A percentile compares a stretch with the other conserved stretches of the same genome.
These are phyloP conservation scores for Choreutis nemorana DNA, from an alignment of 2,888 invertebrate genomes.

Conservation along the genomic window DNA sequence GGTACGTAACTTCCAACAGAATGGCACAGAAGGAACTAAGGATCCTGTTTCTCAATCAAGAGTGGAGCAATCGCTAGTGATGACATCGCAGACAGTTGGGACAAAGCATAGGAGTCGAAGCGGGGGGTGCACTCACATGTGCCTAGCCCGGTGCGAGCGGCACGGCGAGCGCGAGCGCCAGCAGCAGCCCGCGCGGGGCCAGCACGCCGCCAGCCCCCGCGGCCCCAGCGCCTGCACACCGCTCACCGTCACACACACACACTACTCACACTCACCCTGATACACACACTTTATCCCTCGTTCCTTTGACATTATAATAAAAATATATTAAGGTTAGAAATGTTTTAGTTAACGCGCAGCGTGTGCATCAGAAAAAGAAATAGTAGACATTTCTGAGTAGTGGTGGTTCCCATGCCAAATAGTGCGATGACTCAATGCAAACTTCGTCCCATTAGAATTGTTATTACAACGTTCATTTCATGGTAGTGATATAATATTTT, in stretches of 20 bases:
- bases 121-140: constrained; percentile 44
- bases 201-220: constrained; percentile 39
- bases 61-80: neutral
- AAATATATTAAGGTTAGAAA: neutral
- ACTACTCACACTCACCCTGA: constrained; percentile 1
- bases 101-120: constrained; percentile 5
- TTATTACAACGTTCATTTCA: no score
- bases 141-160: constrained; percentile 57
- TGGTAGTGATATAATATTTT: constrained; percentile 1
- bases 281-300: neutral
- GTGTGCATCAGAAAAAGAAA: neutral
- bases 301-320: neutral
- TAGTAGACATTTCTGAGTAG: no score
- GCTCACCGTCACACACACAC: constrained; percentile 7
- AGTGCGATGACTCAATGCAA: constrained; percentile 68
- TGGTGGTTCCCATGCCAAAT: constrained; percentile 42
- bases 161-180: constrained; percentile 50
- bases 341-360: neutral
- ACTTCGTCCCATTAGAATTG: constrained; percentile 53
- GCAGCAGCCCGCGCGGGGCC: constrained; percentile 43
- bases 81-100: neutral
- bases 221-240: constrained; percentile 14
- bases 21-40: no score
- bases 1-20: no score
- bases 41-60: neutral